Conservation (phyloP, 2,797 vertebrate species). For the Gallinago nigripennis region DNA sequence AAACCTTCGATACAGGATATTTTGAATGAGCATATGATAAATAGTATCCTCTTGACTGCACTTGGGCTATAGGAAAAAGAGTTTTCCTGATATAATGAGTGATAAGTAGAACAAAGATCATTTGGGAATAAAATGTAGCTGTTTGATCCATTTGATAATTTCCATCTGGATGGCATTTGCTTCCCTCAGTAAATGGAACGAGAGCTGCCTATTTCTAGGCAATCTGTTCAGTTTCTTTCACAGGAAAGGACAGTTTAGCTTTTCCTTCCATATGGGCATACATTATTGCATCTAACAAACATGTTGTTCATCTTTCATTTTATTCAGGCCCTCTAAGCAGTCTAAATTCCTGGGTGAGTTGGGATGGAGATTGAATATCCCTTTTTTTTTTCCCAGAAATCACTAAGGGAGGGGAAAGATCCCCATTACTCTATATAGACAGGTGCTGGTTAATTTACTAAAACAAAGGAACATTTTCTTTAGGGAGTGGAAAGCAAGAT, state of each 20-base stretch:
- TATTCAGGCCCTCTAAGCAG: not conserved
- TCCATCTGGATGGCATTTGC: slow-evolving; percentile 60
- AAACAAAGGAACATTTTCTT: not conserved
- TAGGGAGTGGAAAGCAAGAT: not conserved
- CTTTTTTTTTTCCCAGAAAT: not conserved
- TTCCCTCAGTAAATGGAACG: not conserved
- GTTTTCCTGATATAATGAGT: not conserved
- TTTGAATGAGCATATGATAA: not conserved
- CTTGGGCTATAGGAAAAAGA: not conserved
- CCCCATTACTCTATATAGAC: not conserved
- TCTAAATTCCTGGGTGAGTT: not conserved
- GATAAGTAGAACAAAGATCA: slow-evolving; percentile 41
- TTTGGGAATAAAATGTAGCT: slow-evolving; percentile 36
- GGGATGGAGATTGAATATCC: not conserved
- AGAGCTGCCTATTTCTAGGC: slow-evolving; percentile 33
- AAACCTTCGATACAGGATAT: not conserved
- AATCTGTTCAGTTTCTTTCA: slow-evolving; percentile 52
- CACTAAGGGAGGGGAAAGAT: not conserved
- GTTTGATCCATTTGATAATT: slow-evolving; percentile 51
- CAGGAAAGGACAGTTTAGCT: slow-evolving; percentile 7
- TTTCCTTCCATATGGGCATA: slow-evolving; percentile 27
- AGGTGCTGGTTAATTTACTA: not conserved
- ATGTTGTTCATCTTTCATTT: not conserved
- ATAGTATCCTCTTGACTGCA: not conserved
- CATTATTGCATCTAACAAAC: slow-evolving; percentile 38